Percentiles rank a stretch among this genome's conserved stretches.
phyloP scores from a whole-genome alignment of 2,888 invertebrate species.

The Julus scanicus region DNA sequence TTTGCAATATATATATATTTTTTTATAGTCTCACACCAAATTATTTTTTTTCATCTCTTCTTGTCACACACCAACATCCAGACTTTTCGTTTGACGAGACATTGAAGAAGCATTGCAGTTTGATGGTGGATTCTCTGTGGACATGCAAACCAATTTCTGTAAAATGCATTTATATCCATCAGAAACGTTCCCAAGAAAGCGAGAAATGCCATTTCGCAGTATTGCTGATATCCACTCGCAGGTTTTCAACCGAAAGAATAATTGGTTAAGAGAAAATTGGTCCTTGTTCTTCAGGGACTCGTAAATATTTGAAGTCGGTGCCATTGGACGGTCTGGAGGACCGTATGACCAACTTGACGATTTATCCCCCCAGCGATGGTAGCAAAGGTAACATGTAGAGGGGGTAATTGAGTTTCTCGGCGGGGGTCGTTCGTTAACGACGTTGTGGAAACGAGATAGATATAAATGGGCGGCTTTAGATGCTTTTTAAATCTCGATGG shows the following conservation, averaged over 20 bases:
- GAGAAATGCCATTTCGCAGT: constrained; percentile 1
- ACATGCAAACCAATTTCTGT: constrained; percentile 42
- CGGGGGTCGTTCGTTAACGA: constrained; percentile 27
- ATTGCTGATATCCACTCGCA: constrained; percentile 24
- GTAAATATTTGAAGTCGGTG: constrained; percentile 26
- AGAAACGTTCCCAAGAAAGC: background rate
- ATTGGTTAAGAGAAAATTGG: constrained; percentile 36
- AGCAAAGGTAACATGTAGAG: background rate
- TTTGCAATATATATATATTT: background rate
- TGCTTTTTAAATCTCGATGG: constrained; percentile 30
- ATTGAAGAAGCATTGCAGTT: background rate
- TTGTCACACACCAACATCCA: background rate
- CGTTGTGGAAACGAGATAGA: constrained; percentile 2
- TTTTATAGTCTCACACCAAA: background rate
- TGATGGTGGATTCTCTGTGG: constrained; percentile 1
- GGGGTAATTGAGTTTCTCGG: constrained; percentile 17
- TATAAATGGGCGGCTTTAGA: constrained; percentile 2
- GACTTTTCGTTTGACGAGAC: background rate
- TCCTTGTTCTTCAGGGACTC: background rate
- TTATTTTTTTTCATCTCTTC: constrained; percentile 5
- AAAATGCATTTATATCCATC: constrained; percentile 27
- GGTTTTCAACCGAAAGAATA: background rate
- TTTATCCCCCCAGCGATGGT: background rate
- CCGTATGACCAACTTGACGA: constrained; percentile 13
- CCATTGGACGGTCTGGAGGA: constrained; percentile 2